phyloP scores from a whole-genome alignment of 2,888 invertebrate species.

The Apomyelois bistriatella region DNA sequence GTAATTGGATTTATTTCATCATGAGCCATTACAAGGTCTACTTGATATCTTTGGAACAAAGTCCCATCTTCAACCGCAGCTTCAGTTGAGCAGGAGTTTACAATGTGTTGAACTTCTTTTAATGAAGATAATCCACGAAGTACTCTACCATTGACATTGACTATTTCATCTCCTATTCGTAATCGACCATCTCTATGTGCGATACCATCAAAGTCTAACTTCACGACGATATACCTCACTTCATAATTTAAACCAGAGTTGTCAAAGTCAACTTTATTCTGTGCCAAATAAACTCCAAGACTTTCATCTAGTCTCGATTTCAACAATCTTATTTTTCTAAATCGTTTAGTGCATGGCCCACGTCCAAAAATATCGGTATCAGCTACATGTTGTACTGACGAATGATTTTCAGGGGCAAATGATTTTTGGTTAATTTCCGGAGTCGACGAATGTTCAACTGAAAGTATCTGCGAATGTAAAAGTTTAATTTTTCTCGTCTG shows the following conservation, averaged over 20 bases:
- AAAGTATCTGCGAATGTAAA: constrained; percentile 64
- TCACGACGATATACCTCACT: constrained; percentile 82
- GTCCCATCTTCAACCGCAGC: constrained; percentile 56
- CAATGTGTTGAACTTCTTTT: constrained; percentile 82
- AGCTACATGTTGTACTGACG: constrained; percentile 42
- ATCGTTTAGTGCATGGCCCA: constrained; percentile 81
- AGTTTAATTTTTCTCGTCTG: constrained; percentile 75
- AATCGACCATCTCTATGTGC: constrained; percentile 90
- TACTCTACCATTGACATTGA: constrained; percentile 92
- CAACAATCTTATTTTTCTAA: constrained; percentile 83
- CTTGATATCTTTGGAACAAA: constrained; percentile 70
- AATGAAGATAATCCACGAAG: constrained; percentile 85
- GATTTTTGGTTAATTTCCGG: constrained; percentile 47
- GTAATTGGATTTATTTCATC: constrained; percentile 81
- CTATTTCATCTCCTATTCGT: constrained; percentile 92
- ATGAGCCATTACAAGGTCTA: constrained; percentile 83
- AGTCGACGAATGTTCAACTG: constrained; percentile 53
- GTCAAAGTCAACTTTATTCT: constrained; percentile 80
- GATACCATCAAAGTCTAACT: constrained; percentile 82
- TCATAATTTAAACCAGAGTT: constrained; percentile 76
- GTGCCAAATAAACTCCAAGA: constrained; percentile 85
- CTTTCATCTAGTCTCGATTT: constrained; percentile 84
- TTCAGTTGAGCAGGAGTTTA: constrained; percentile 75
- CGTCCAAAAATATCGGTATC: constrained; percentile 71
- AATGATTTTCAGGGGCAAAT: constrained; percentile 49